Evolutionary conservation across 1,140 invertebrate species (phyloP), one percentile per base, ranked within the genome.

Genomic region (Diachasma alloeum): DNA sequence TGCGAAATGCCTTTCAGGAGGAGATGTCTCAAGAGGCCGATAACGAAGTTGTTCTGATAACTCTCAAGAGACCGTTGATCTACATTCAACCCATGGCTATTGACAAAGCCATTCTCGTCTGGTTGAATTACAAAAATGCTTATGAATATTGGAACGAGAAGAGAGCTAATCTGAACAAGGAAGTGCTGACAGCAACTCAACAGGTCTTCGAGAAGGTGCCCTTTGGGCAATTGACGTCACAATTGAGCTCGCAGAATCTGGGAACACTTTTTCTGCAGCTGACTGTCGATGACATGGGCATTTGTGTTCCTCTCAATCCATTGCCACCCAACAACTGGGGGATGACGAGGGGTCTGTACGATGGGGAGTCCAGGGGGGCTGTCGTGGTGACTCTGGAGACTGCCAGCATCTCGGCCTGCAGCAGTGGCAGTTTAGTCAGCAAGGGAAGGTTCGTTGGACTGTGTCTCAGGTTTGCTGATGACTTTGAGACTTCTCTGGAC

Each of bases 131-230:
- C 85, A 98, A 98, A 89, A 99, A 98, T 89, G 97, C 98, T 0
- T 99, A 99, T 84, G 97, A 99, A 85, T 99, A 99, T 89, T 99
- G 98, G 97, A 98, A 97, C 80, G 97, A 99, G 85, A 98, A 99
- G 88, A 89, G 97, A 22, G 93, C 95, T 0, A 96, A 94, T 84
- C 90, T 97, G 1, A 97, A 96, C 82, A 96, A 95, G 79, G 95
- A 98, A 86, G 95, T 97, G 24, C 87, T 96, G 11, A 93, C 93
- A 66, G 95, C 96, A 9, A 96, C 95, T 11, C 94, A 96, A 81
- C 95, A 96, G 84, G 92, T 93, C 0, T 91, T 92, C 59, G 91
- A 95, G 83, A 94, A 94, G 84, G 93, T 95, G 36, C 93, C 94
- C 13, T 93, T 94, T 78, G 94, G 95, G 0, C 95, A 96, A 85